Base-by-base conservation (phyloP, 2,888 invertebrate genomes). In the Agrotis puta region DNA sequence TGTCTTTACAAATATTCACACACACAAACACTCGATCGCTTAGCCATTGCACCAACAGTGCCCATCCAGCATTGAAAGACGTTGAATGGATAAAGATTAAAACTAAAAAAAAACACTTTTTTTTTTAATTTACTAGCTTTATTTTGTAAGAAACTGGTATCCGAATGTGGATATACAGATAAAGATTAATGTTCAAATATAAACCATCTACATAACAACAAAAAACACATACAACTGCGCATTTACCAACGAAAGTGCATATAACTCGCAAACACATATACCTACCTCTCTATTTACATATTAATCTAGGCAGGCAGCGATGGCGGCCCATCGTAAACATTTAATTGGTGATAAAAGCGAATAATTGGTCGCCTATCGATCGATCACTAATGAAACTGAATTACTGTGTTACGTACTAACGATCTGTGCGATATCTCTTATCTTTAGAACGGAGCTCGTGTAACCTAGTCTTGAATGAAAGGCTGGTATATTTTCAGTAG, bases 261-360 rank as follows among this genome's bases (percentile, higher is more conserved):
- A 78, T 65, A n/a, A n/a, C 62, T 66, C 16, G 56, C 61, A 47
- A 72, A 65, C 69, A 54, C 62, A 56, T 69, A 68, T 75, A 77
- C 70, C 53, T 75, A 77, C 70, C 53, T 69, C 64, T 74, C 71
- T 85, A 85, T 87, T 86, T 84, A 83, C 81, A 84, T 85, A 87
- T 86, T 87, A 87, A 86, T 86, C 84, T 86, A 83, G 84, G 88
- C 87, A 84, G 87, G 87, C 84, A 57, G 87, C 85, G 80, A 82
- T 84, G 84, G 84, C 84, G 85, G 90, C 85, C 89, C 92, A 93
- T 93, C 93, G 93, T 94, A 94, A 94, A 94, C 89, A 88, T 91
- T 89, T 93, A 93, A 94, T 94, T 93, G 94, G 93, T 93, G 92
- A 92, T 94, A 94, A 93, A 93, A 87, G 84, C 89, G 87, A 82